Percentiles rank a stretch among this genome's conserved stretches.
Evolutionary conservation across 1,140 invertebrate species (phyloP).

Genomic region (Holcopasites calliopsidis): DNA sequence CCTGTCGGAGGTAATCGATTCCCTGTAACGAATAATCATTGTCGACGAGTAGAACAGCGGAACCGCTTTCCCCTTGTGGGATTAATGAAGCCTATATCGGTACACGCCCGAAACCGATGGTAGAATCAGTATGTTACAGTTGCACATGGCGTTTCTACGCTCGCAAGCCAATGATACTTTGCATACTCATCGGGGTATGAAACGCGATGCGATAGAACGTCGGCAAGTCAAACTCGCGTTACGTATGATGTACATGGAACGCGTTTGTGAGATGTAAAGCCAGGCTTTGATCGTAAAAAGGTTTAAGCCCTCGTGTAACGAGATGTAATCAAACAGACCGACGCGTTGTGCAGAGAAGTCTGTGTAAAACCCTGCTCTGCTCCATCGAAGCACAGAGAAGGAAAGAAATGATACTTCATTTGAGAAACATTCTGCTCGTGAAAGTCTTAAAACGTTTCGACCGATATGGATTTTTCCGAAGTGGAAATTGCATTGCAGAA

Average conservation of each 20-base stretch:
- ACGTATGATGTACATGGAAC: not conserved
- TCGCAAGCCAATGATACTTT: not conserved
- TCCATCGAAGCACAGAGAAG: too few species aligned
- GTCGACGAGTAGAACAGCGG: conserved; percentile 21
- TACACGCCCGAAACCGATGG: not conserved
- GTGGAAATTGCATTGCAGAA: too few species aligned
- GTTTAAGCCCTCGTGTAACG: too few species aligned
- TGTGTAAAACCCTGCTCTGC: too few species aligned
- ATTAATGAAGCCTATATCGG: conserved; percentile 11
- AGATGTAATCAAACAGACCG: not conserved
- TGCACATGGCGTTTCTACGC: not conserved
- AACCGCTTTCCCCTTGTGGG: conserved; percentile 2
- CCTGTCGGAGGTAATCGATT: not conserved
- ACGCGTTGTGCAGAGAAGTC: too few species aligned
- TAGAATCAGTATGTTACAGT: not conserved
- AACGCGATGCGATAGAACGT: not conserved
- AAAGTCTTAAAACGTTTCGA: too few species aligned
- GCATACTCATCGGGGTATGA: not conserved
- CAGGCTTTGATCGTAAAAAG: not conserved
- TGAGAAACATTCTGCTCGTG: too few species aligned
- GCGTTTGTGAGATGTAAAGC: not conserved
- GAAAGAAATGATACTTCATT: too few species aligned
- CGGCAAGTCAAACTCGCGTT: not conserved
- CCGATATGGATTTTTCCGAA: too few species aligned
- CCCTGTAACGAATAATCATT: conserved; percentile 31